Conservation (phyloP, 2,797 vertebrate species). For the Fringilla coelebs region DNA sequence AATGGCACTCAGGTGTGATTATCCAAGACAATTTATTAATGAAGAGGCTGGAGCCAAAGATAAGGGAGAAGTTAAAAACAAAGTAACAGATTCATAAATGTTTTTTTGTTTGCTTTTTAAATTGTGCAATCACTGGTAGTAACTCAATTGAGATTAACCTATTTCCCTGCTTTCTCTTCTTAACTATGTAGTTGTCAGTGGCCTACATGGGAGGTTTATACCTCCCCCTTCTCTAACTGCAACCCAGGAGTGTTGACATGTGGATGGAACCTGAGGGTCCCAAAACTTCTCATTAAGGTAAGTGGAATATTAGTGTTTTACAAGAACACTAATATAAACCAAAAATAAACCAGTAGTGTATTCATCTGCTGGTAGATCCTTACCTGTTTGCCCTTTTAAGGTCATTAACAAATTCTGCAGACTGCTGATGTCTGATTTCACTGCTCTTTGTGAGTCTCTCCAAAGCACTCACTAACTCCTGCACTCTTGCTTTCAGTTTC, state of each 20-base stretch:
- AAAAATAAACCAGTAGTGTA: neutral
- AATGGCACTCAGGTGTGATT: neutral
- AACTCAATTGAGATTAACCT: neutral
- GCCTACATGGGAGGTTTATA: neutral
- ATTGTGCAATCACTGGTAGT: neutral
- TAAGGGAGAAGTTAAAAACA: neutral
- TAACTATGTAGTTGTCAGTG: neutral
- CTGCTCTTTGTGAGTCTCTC: conserved; percentile 88
- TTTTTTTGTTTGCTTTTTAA: neutral
- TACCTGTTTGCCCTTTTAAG: conserved; percentile 88
- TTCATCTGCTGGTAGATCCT: neutral
- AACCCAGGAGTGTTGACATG: neutral
- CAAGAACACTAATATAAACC: fast-evolving
- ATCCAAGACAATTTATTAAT: neutral
- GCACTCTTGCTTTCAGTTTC: conserved; percentile 84
- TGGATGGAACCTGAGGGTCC: fast-evolving
- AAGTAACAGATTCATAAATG: neutral
- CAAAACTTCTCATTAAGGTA: neutral
- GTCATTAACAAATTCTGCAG: conserved; percentile 87
- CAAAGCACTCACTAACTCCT: conserved; percentile 84
- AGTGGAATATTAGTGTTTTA: neutral
- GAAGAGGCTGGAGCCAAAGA: neutral
- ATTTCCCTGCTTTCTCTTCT: neutral
- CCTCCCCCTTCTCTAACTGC: neutral
- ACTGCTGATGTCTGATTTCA: conserved; percentile 87